These are phyloP conservation scores for Phrynocephalus guinanensis DNA, from an alignment of 2,797 vertebrate species.

Conservation along the genomic window DNA sequence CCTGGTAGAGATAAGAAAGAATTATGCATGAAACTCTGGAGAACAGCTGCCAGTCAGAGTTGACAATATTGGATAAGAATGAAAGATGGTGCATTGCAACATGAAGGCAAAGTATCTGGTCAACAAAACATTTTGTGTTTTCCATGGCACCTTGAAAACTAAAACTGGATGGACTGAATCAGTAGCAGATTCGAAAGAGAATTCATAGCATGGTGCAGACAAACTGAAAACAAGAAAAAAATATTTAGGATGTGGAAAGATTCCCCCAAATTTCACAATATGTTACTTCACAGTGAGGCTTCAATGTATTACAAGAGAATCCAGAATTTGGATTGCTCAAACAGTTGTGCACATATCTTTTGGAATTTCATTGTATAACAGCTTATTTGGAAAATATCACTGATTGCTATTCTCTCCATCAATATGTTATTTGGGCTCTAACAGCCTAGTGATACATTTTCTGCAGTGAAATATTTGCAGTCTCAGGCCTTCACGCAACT, in stretches of 20 bases:
- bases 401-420: slow-evolving; percentile 34
- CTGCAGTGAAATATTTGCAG: slow-evolving; percentile 23
- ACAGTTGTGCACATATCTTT: slow-evolving; percentile 16
- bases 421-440: slow-evolving; percentile 28
- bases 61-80: no score
- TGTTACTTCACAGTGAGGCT: not conserved
- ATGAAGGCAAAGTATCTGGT: not conserved
- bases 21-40: no score
- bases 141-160: not conserved
- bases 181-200: not conserved
- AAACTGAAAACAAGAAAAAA: not conserved
- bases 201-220: not conserved
- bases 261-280: not conserved
- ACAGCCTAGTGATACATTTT: slow-evolving; percentile 49
- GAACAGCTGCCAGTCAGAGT: no score
- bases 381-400: slow-evolving; percentile 25
- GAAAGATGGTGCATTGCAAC: no score
- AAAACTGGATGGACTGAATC: not conserved
- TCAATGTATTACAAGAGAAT: slow-evolving; percentile 34
- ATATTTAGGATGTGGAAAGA: not conserved
- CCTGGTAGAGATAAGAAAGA: no score
- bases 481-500: slow-evolving; percentile 20
- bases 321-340: slow-evolving; percentile 27
- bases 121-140: slow-evolving; percentile 24
- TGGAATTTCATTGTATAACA: slow-evolving; percentile 39